Evolutionary conservation across 2,113 vertebrate genomes (phyloP).

Genomic region (Bos taurus): ARS-UCD2.0 NC_037338.1:21641001-21641500

Average conservation of each 20-base stretch:
- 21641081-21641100: neutral
- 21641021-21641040: neutral
- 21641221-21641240: neutral
- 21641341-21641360: slow-evolving; percentile 20
- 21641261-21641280: neutral
- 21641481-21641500: neutral
- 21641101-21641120: neutral
- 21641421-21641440: neutral
- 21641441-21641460: neutral
- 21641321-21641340: neutral
- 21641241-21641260: neutral
- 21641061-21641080: neutral
- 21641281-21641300: neutral
- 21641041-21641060: neutral
- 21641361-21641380: neutral
- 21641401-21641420: neutral
- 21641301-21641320: neutral
- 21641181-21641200: neutral
- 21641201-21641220: neutral
- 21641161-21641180: neutral
- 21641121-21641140: neutral
- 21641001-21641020: neutral
- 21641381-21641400: slow-evolving; percentile 16
- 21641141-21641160: neutral
- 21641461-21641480: neutral